Evolutionary conservation across 1,140 invertebrate species (phyloP).

Genomic region (Elysia chlorotica): DNA sequence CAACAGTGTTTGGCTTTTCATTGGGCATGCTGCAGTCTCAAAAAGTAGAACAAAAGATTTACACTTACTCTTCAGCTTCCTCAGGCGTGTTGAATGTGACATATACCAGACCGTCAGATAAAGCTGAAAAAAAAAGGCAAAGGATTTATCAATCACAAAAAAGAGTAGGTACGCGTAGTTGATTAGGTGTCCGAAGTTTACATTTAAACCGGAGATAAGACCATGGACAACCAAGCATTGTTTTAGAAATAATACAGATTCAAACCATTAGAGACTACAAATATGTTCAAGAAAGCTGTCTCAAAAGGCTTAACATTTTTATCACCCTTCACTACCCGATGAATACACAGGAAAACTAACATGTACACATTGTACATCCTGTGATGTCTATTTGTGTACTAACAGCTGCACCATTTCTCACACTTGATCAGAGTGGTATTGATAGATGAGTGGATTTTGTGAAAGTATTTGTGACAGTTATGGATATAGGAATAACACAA

Average conservation of each 20-base stretch:
- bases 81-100: conserved; percentile 87
- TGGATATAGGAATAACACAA: not conserved
- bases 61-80: conserved; percentile 86
- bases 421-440: not conserved
- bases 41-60: not conserved
- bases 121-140: conserved; percentile 32
- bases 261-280: not conserved
- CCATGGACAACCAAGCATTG: too few relatives aligned
- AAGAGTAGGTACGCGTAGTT: too few relatives aligned
- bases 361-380: not conserved
- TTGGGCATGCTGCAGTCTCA: too few relatives aligned
- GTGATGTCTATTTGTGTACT: not conserved
- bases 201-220: too few relatives aligned
- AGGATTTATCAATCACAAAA: not conserved
- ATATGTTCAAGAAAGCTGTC: not conserved
- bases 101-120: conserved; percentile 66
- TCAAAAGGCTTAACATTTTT: too few relatives aligned
- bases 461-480: too few relatives aligned
- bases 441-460: not conserved
- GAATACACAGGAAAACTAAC: too few relatives aligned
- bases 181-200: too few relatives aligned
- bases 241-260: not conserved
- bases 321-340: too few relatives aligned
- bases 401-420: not conserved
- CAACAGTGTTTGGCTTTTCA: too few relatives aligned